These are phyloP conservation scores for Pedetes capensis DNA, from an alignment of 2,113 vertebrate species.

Conservation along the genomic window DNA sequence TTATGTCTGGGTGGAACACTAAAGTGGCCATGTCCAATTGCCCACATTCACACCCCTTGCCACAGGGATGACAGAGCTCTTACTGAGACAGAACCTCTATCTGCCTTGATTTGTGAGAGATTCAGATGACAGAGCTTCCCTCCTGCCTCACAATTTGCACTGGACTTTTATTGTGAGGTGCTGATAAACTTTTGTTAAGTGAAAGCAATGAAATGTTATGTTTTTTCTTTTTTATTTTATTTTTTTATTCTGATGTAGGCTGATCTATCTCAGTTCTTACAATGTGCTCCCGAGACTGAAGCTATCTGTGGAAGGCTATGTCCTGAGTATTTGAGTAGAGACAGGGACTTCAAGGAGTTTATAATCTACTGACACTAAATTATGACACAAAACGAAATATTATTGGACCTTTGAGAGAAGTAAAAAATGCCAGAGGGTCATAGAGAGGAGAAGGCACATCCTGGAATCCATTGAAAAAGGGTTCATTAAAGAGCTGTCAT, in stretches of 20 bases:
- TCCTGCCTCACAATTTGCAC: not conserved
- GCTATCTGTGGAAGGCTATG: not conserved
- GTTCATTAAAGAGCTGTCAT: not conserved
- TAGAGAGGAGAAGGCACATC: not conserved
- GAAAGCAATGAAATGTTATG: not conserved
- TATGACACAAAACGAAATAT: not conserved
- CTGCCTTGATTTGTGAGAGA: not conserved
- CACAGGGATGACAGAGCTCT: not conserved
- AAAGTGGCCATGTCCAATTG: not conserved
- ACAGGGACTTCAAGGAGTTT: not conserved
- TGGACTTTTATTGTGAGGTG: not conserved
- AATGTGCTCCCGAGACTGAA: not conserved
- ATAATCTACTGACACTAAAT: not conserved
- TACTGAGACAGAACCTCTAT: not conserved
- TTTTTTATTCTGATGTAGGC: not conserved
- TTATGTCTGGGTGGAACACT: not conserved
- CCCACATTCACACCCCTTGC: not conserved
- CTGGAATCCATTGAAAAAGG: not conserved
- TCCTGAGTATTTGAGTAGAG: not conserved
- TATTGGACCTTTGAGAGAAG: not conserved
- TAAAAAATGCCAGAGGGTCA: not conserved
- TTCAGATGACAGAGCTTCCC: not conserved
- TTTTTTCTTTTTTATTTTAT: not conserved
- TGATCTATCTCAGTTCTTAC: not conserved
- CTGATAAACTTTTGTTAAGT: not conserved